Percentiles rank a stretch among this genome's conserved stretches.
These are phyloP conservation scores for Auanema sp. DNA, from an alignment of 2,888 invertebrate species.

Conservation along the genomic window DNA sequence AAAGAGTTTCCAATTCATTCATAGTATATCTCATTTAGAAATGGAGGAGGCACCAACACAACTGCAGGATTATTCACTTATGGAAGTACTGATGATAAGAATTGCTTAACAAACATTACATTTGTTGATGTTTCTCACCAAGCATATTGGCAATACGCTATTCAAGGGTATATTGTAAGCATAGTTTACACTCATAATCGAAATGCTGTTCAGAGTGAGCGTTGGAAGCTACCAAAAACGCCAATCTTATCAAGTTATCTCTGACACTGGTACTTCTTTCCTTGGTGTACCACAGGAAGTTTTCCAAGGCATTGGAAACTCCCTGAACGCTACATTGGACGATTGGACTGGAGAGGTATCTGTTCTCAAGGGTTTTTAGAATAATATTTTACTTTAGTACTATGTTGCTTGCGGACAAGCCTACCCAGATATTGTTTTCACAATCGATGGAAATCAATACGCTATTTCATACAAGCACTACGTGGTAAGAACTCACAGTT, in stretches of 20 bases:
- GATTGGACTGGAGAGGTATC: not conserved
- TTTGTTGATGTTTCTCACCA: not conserved
- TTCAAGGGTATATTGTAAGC: not conserved
- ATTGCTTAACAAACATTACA: not conserved
- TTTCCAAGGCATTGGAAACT: not conserved
- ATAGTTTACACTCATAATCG: not conserved
- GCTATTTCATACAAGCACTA: not conserved
- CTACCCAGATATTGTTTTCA: not conserved
- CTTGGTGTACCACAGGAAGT: not conserved
- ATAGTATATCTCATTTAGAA: not conserved
- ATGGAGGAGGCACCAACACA: not conserved
- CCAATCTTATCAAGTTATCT: not conserved
- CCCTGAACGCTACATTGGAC: not conserved
- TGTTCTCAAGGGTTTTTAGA: not conserved
- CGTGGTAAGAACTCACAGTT: not conserved
- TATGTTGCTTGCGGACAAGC: not conserved
- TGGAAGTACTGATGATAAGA: not conserved
- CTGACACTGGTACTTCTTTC: slow-evolving; percentile 1
- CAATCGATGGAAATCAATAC: not conserved
- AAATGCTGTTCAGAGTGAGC: not conserved
- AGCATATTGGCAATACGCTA: not conserved
- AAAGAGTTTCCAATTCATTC: too few species aligned
- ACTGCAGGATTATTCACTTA: not conserved
- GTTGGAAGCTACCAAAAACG: not conserved
- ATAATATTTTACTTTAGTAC: not conserved